Base-by-base conservation (phyloP, 2,888 invertebrate genomes). In the Pollenia amentaria region DNA sequence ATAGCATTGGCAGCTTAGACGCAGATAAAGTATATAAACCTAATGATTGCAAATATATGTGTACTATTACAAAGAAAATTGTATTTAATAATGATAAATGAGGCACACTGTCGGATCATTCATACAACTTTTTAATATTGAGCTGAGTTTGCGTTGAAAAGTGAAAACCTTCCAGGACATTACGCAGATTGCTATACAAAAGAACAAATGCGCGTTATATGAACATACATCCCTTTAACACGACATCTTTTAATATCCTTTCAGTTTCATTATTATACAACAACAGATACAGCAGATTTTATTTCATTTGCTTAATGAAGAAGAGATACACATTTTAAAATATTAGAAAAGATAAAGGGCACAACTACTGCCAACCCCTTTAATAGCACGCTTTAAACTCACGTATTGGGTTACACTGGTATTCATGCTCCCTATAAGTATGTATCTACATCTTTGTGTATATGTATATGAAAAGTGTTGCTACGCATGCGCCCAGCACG, bases 401-500 rank as follows among this genome's bases (percentile, higher is more conserved):
- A 78, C 87, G 84, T 82, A 81, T 84, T 84, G 60, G 65, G 69
- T 84, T 81, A 78, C 84, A 72, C 1, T 16, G 16, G n/a, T 60
- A 8, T 12, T 55, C 53, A 70, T 44, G 10, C 42, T 72, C 21
- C 42, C 42, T 55, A 40, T 40, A 55, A 44, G 42, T 42, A 18
- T n/a, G 14, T n/a, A 12, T 48, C 9, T 40, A 18, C 11, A 73
- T 60, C 48, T 12, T 8, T 73, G 48, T 44, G 11, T 72, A 12
- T 70, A 46, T 11, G 12, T 77, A 21, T 53, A 57, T 2, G 44
- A 21, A 21, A 51, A 62, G 21, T 62, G 51, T 3, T 79, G 76
- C 21, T 76, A 75, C 81, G 87, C 87, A 84, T 87, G 87, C 84
- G 87, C 84, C 18, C 87, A 87, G 87, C 87, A 87, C 82, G 82